phyloP scores from a whole-genome alignment of 2,797 vertebrate species.

The Rhabdophis nuchalis region DNA sequence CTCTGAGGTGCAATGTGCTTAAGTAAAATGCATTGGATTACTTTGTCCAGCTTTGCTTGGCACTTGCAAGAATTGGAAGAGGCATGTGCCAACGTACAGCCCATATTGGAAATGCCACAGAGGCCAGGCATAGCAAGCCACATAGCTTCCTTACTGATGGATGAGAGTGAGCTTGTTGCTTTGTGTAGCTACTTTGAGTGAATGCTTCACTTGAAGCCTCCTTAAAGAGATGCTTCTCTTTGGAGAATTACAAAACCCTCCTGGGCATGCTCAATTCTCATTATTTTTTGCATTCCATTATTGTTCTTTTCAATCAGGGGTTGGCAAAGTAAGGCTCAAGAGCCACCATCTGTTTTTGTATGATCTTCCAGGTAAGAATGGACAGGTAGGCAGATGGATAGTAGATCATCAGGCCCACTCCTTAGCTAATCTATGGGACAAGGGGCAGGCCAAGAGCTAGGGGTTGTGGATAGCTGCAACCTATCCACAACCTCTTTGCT shows the following conservation, averaged over 20 bases:
- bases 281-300: neutral
- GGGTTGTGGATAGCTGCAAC: too few species aligned
- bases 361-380: neutral
- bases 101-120: neutral
- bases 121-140: neutral
- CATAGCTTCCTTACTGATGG: neutral
- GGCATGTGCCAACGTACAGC: neutral
- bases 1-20: neutral
- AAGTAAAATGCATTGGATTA: neutral
- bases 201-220: neutral
- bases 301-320: neutral
- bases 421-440: neutral
- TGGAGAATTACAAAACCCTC: neutral
- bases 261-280: neutral
- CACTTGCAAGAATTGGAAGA: neutral
- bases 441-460: neutral
- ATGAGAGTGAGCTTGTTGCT: neutral
- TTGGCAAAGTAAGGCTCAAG: neutral
- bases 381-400: neutral
- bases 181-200: neutral
- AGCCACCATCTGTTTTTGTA: neutral
- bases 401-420: neutral
- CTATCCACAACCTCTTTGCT: neutral
- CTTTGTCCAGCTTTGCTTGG: neutral
- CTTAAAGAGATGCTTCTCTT: neutral